phyloP scores from a whole-genome alignment of 2,888 invertebrate genomes.

The Auanema sp. region DNA sequence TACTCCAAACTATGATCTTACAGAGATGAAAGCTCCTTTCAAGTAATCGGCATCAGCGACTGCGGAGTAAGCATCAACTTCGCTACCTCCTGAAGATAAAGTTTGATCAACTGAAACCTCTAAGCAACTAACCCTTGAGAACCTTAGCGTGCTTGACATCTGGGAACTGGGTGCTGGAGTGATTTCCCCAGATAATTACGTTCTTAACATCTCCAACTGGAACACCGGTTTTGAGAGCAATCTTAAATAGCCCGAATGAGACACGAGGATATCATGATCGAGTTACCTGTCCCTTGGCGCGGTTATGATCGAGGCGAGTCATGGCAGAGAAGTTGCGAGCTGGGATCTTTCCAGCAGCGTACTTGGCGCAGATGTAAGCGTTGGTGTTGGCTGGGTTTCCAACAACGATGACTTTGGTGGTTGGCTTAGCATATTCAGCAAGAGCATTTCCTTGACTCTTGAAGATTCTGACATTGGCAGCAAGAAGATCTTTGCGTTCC shows the following conservation, averaged over 20 bases:
- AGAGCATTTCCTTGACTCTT: constrained; percentile 93
- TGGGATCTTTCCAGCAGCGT: constrained; percentile 88
- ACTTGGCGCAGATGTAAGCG: constrained; percentile 89
- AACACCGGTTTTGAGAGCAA: constrained; percentile 66
- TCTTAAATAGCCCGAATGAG: constrained; percentile 53
- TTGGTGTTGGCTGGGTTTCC: constrained; percentile 99
- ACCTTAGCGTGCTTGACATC: constrained; percentile 74
- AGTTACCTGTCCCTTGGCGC: constrained; percentile 81
- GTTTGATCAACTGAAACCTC: neutral
- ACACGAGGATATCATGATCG: neutral
- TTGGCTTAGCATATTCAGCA: constrained; percentile 85
- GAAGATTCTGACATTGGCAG: constrained; percentile 97
- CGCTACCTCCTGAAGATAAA: constrained; percentile 39
- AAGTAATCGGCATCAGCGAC: constrained; percentile 82
- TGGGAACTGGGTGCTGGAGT: constrained; percentile 96
- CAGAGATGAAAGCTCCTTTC: constrained; percentile 78
- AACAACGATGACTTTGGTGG: constrained; percentile 88
- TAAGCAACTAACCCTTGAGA: constrained; percentile 33
- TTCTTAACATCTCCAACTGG: constrained; percentile 78
- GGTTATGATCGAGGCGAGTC: constrained; percentile 96
- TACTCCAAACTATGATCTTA: constrained; percentile 52
- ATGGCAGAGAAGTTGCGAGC: constrained; percentile 94
- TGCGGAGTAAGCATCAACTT: constrained; percentile 66
- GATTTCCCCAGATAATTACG: constrained; percentile 98
- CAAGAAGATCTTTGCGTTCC: constrained; percentile 95